Conservation (phyloP, 2,113 vertebrate genomes). For the Odontesthes bonariensis region DNA sequence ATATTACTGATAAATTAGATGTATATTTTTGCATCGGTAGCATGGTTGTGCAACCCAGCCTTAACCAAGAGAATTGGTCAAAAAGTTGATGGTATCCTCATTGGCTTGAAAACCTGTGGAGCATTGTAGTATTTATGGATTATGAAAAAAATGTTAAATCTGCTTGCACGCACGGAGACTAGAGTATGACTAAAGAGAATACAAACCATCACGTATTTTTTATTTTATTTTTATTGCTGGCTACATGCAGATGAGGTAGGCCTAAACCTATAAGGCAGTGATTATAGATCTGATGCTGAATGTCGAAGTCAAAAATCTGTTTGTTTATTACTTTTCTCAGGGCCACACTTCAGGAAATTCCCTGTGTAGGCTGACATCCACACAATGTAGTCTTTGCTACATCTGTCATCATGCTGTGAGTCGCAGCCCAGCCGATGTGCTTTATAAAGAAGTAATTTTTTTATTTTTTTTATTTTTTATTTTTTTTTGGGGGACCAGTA, state of each 20-base stretch:
- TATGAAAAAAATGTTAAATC: conserved; percentile 22
- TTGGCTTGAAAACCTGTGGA: neutral
- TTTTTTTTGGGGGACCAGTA: too few relatives aligned
- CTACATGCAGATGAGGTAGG: neutral
- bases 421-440: neutral
- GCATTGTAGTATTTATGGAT: neutral
- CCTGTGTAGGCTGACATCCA: neutral
- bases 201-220: neutral
- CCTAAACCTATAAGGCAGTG: neutral
- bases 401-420: conserved; percentile 28
- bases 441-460: neutral
- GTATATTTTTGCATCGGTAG: neutral
- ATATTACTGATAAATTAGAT: too few relatives aligned
- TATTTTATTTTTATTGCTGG: too few relatives aligned
- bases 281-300: conserved; percentile 10
- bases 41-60: neutral
- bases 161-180: neutral
- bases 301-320: neutral
- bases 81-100: neutral
- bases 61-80: neutral
- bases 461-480: neutral
- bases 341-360: neutral
- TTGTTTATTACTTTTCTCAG: neutral
- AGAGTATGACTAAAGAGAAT: neutral
- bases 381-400: conserved; percentile 23